Percentiles rank a stretch among this genome's conserved stretches.
phyloP scores from a whole-genome alignment of 2,797 vertebrate species.

The Benthosema pterotum region DNA sequence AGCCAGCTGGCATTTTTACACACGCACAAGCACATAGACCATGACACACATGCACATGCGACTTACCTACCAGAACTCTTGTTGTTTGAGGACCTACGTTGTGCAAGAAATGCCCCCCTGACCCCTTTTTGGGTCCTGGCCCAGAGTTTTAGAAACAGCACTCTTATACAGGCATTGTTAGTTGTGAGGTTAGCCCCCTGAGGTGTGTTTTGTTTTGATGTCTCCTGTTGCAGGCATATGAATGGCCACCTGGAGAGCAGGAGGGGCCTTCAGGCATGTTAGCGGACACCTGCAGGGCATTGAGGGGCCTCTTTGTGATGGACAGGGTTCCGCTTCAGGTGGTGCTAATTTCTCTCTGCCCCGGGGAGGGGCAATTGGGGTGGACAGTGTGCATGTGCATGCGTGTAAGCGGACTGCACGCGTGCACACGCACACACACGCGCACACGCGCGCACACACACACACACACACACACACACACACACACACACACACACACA shows the following conservation, averaged over 20 bases:
- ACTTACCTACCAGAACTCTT: conserved; percentile 27
- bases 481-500: no score
- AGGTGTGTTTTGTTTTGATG: conserved; percentile 75
- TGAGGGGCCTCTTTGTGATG: conserved; percentile 69
- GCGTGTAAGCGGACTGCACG: no score
- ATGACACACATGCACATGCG: no score
- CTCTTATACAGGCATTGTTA: conserved; percentile 54
- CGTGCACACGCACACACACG: no score
- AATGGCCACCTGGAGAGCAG: conserved; percentile 69
- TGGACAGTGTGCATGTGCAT: conserved; percentile 15
- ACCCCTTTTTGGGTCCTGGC: neutral
- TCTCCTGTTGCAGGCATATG: conserved; percentile 62
- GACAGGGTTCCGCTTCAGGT: conserved; percentile 80
- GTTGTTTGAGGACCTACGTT: conserved; percentile 18
- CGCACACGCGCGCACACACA: no score
- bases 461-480: no score
- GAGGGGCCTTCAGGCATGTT: conserved; percentile 63
- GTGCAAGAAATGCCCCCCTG: no score
- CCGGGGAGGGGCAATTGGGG: conserved; percentile 43
- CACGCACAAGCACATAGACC: conserved; percentile 12
- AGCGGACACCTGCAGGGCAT: conserved; percentile 78
- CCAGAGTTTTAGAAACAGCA: conserved; percentile 29
- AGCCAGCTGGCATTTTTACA: conserved; percentile 31
- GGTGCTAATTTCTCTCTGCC: conserved; percentile 73
- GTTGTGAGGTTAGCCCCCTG: conserved; percentile 51